These are phyloP conservation scores for Blastobasis adustella DNA, from an alignment of 2,888 invertebrate genomes.

Conservation along the genomic window DNA sequence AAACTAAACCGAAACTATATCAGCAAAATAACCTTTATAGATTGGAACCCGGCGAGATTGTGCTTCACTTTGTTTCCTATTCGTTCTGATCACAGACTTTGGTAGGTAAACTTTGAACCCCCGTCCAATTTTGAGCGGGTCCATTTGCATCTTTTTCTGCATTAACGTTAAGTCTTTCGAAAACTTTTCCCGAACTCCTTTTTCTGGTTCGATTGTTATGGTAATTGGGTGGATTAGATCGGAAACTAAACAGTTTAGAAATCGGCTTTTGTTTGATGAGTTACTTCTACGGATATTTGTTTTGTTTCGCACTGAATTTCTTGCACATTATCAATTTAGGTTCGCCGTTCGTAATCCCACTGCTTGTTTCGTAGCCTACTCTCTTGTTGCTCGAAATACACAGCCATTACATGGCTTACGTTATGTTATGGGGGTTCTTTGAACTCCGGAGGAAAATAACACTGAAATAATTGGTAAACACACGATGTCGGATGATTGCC, in stretches of 20 bases:
- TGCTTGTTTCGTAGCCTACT: too few species aligned
- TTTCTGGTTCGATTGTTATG: conserved; percentile 1
- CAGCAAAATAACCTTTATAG: conserved; percentile 14
- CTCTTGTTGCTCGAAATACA: too few species aligned
- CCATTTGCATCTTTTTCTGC: conserved; percentile 56
- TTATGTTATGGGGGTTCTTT: too few species aligned
- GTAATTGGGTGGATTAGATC: neutral
- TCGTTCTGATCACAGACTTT: conserved; percentile 31
- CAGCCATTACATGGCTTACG: too few species aligned
- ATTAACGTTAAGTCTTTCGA: conserved; percentile 32
- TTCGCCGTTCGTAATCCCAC: too few species aligned
- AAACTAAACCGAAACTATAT: conserved; percentile 18
- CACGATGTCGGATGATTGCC: conserved; percentile 29
- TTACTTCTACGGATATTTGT: too few species aligned
- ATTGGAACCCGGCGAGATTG: neutral
- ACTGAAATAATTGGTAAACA: conserved; percentile 2
- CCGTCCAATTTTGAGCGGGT: conserved; percentile 50
- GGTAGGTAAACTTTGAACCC: conserved; percentile 53
- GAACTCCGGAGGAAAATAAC: neutral
- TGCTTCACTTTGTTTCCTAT: conserved; percentile 13
- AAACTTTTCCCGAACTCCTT: conserved; percentile 18
- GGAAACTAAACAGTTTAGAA: neutral
- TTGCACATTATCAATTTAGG: too few species aligned
- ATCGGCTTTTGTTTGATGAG: too few species aligned
- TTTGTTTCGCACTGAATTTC: too few species aligned